phyloP scores from a whole-genome alignment of 2,113 vertebrate genomes.

The Mormyrus iriodes region DNA sequence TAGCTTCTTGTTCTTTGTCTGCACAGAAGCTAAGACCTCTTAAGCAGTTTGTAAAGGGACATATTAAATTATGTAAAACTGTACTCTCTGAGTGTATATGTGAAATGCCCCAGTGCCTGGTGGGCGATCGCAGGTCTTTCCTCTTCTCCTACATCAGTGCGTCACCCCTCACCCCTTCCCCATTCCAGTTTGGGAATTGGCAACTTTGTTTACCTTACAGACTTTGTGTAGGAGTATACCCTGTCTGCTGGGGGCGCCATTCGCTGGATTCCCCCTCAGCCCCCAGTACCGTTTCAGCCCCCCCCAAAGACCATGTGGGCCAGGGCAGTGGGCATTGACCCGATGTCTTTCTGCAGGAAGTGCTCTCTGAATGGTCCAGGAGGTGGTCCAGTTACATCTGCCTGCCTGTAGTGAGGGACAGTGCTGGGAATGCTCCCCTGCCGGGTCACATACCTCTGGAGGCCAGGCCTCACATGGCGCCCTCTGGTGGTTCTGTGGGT shows the following conservation, averaged over 20 bases:
- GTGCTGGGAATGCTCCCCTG: neutral
- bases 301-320: neutral
- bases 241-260: neutral
- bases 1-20: neutral
- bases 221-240: neutral
- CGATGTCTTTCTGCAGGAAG: neutral
- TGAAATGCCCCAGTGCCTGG: neutral
- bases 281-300: neutral
- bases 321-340: neutral
- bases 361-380: neutral
- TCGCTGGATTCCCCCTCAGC: neutral
- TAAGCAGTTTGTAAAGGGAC: neutral
- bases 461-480: neutral
- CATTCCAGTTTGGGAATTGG: neutral
- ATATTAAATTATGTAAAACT: neutral
- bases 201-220: neutral
- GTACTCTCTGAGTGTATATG: neutral
- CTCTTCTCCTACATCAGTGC: neutral
- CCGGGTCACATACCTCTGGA: neutral
- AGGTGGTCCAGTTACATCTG: neutral
- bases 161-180: neutral
- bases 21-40: neutral
- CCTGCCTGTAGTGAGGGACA: neutral
- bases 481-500: neutral
- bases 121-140: neutral